phyloP scores from a whole-genome alignment of 2,888 invertebrate genomes.

The Drosophila kanekoi region DNA sequence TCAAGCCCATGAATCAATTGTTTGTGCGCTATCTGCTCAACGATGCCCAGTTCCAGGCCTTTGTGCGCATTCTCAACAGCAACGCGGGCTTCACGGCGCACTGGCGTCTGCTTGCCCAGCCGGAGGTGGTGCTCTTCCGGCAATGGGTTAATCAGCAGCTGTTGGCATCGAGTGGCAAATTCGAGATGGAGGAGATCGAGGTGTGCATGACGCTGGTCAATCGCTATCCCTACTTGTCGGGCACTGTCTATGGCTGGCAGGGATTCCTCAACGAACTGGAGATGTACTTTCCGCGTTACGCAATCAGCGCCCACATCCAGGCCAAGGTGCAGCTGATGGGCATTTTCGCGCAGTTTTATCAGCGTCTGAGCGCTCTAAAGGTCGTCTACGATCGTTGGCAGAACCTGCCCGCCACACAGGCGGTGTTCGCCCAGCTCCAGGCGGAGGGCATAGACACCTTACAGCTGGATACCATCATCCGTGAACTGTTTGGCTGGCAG shows the following conservation, averaged over 20 bases:
- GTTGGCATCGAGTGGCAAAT: constrained; percentile 45
- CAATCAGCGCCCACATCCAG: constrained; percentile 69
- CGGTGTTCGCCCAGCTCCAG: constrained; percentile 62
- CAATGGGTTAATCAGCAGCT: constrained; percentile 77
- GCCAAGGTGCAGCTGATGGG: constrained; percentile 71
- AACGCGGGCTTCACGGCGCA: constrained; percentile 65
- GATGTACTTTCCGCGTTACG: constrained; percentile 71
- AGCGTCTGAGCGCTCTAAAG: constrained; percentile 58
- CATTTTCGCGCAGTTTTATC: constrained; percentile 76
- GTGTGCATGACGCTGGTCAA: constrained; percentile 62
- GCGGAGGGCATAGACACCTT: constrained; percentile 70
- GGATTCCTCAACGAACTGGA: constrained; percentile 80
- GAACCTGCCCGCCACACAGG: constrained; percentile 60
- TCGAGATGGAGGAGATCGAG: constrained; percentile 70
- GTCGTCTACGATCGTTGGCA: constrained; percentile 80
- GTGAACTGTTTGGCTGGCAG: constrained; percentile 78
- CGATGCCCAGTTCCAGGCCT: constrained; percentile 80
- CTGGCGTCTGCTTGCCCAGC: constrained; percentile 73
- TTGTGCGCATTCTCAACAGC: constrained; percentile 78
- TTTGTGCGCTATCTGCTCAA: constrained; percentile 75
- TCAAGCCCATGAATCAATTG: constrained; percentile 62
- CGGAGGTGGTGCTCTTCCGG: constrained; percentile 74
- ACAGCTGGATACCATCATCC: constrained; percentile 75
- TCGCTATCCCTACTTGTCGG: constrained; percentile 66
- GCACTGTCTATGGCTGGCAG: constrained; percentile 77